These are phyloP conservation scores for Hyphantria cunea DNA, from an alignment of 1,140 invertebrate species.

Conservation along the genomic window DNA sequence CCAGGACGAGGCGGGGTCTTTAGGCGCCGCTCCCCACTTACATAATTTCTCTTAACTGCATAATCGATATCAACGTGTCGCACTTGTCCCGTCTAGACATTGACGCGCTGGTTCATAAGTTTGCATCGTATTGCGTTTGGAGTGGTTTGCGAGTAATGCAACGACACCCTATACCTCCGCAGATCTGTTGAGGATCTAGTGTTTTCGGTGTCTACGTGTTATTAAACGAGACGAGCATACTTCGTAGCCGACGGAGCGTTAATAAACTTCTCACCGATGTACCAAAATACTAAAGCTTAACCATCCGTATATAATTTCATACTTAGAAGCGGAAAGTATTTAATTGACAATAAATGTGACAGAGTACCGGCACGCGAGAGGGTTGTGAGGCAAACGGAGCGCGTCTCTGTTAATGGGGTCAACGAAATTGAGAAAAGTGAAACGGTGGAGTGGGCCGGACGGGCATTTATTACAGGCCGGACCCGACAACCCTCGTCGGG, in stretches of 20 bases:
- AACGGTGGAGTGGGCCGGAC: conserved; percentile 55
- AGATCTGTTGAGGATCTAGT: conserved; percentile 37
- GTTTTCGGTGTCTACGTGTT: conserved; percentile 41
- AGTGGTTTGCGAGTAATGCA: conserved; percentile 41
- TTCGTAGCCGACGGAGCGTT: conserved; percentile 35
- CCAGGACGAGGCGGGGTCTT: conserved; percentile 45
- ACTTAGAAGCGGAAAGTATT: conserved; percentile 49
- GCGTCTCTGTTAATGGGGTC: conserved; percentile 65
- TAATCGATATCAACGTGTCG: conserved; percentile 68
- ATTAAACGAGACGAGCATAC: conserved; percentile 20
- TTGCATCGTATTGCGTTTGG: conserved; percentile 50
- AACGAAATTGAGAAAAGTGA: conserved; percentile 76
- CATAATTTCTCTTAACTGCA: conserved; percentile 71
- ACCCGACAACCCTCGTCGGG: conserved; percentile 52
- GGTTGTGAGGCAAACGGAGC: conserved; percentile 58
- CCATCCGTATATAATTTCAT: conserved; percentile 43
- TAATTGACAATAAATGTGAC: conserved; percentile 69
- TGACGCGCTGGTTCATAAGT: conserved; percentile 49
- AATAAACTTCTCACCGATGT: conserved; percentile 48
- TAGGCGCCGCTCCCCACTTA: conserved; percentile 57
- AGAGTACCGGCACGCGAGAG: conserved; percentile 53
- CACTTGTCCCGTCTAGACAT: conserved; percentile 61
- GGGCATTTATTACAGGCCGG: conserved; percentile 61
- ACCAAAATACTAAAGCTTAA: conserved; percentile 52
- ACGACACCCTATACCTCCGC: conserved; percentile 32